Conservation (phyloP, 2,113 vertebrate genomes). For the Vidua macroura region DNA sequence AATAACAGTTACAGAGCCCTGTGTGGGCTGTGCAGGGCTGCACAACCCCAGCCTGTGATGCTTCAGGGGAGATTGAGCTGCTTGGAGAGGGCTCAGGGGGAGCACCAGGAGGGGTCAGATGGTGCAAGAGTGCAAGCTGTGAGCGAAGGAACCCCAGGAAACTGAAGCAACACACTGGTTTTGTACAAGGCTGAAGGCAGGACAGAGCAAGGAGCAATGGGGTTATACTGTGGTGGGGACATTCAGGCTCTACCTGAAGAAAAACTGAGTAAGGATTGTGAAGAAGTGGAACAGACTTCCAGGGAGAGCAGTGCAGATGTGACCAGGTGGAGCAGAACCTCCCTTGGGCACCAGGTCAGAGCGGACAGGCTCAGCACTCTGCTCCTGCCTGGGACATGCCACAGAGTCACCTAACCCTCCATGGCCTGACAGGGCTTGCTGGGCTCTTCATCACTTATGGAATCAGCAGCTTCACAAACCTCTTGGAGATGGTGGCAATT, state of each 20-base stretch:
- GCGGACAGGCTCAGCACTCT: neutral
- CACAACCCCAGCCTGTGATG: fast-evolving
- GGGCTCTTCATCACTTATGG: neutral
- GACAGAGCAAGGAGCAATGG: neutral
- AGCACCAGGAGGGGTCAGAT: neutral
- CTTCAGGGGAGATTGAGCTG: neutral
- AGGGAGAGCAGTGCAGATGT: neutral
- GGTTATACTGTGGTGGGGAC: neutral
- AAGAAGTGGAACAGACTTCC: neutral
- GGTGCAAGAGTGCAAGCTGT: neutral
- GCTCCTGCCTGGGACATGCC: neutral
- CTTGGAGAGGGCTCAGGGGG: neutral
- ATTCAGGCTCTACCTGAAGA: neutral
- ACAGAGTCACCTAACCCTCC: fast-evolving
- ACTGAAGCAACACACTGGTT: neutral
- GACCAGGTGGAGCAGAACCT: neutral
- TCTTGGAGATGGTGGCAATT: neutral
- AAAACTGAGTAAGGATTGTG: neutral
- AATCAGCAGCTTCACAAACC: neutral
- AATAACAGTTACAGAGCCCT: neutral
- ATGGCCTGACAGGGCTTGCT: fast-evolving
- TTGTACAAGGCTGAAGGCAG: neutral
- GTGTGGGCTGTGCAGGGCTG: neutral
- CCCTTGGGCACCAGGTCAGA: neutral
- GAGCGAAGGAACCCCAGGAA: neutral